Percentiles rank a stretch among this genome's conserved stretches.
Evolutionary conservation across 2,888 invertebrate species (phyloP).

Genomic region (Melolontha melolontha): DNA sequence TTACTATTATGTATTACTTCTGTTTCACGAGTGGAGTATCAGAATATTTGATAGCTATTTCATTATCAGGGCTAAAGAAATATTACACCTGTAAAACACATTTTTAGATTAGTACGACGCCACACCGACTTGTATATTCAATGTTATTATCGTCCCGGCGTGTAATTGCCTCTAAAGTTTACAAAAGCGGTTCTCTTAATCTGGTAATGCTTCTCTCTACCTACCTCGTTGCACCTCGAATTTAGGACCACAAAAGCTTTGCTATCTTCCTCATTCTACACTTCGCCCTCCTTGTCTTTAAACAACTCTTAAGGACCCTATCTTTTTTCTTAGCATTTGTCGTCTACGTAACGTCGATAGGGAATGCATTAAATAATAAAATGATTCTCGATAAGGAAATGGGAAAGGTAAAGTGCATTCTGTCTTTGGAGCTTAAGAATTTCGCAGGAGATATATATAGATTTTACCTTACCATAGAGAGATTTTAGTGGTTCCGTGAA

Average conservation of each 20-base stretch:
- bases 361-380: conserved; percentile 14
- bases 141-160: conserved; percentile 31
- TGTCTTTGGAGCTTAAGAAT: too few species aligned
- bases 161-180: conserved; percentile 34
- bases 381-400: not conserved
- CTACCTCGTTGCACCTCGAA: not conserved
- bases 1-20: too few species aligned
- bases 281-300: not conserved
- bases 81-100: conserved; percentile 25
- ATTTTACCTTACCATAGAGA: too few species aligned
- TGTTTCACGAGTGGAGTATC: too few species aligned
- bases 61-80: too few species aligned
- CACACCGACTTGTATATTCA: conserved; percentile 7
- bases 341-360: not conserved
- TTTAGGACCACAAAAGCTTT: too few species aligned
- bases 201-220: conserved; percentile 21
- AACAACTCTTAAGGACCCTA: not conserved
- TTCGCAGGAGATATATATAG: too few species aligned
- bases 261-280: not conserved
- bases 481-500: too few species aligned
- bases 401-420: too few species aligned
- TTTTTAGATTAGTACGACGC: conserved; percentile 25
- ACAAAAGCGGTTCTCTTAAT: conserved; percentile 27
- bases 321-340: not conserved
- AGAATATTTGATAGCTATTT: too few species aligned